A percentile compares a stretch with the other conserved stretches of the same genome.
Conservation (phyloP, 2,797 vertebrate genomes). For the Neopelma chrysocephalum region DNA sequence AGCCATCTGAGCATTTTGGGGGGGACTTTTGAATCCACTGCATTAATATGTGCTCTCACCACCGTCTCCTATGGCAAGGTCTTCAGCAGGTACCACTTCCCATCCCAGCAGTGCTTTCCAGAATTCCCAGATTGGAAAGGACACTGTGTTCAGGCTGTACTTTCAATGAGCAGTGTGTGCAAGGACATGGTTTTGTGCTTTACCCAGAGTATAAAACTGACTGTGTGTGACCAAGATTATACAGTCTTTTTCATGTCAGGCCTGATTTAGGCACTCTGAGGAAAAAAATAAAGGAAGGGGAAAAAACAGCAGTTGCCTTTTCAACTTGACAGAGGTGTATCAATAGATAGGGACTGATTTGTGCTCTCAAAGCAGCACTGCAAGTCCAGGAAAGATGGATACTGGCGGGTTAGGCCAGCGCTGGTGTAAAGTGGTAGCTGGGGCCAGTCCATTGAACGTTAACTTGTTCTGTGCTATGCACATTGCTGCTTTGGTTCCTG, state of each 20-base stretch:
- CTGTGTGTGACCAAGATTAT: fast-evolving
- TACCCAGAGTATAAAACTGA: neutral
- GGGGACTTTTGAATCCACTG: neutral
- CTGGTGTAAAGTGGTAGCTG: neutral
- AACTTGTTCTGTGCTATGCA: fast-evolving
- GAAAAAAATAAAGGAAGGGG: neutral
- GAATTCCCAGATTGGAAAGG: neutral
- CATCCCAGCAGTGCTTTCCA: neutral
- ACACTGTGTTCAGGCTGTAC: neutral
- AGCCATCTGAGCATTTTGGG: neutral
- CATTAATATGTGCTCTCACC: neutral
- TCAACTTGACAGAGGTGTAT: neutral
- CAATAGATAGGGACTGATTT: neutral
- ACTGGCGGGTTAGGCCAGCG: neutral
- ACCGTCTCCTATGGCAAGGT: neutral
- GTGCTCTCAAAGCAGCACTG: neutral
- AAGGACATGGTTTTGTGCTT: neutral
- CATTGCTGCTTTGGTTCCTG: neutral
- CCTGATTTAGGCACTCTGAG: neutral
- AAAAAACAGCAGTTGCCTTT: neutral
- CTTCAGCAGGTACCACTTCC: neutral
- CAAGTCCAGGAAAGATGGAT: too few species aligned
- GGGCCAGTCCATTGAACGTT: neutral
- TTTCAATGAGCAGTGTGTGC: fast-evolving
- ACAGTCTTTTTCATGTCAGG: neutral